Base-by-base conservation (phyloP, 2,888 invertebrate genomes). In the Epinotia bilunana region DNA sequence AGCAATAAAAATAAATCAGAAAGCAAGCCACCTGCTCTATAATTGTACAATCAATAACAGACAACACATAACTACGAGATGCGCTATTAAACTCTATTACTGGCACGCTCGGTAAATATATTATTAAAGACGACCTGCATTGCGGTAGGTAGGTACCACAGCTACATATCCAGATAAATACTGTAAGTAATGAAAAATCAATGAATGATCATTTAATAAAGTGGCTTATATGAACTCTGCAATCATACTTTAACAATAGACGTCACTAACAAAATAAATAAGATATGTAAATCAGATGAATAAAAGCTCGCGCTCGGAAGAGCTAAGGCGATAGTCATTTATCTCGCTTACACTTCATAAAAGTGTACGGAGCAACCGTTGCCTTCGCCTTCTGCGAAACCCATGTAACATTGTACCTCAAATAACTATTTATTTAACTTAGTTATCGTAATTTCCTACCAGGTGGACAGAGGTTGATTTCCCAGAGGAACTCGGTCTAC, bases 41-140 rank as follows among this genome's bases (percentile, higher is more conserved):
- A 71, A 74, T 65, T 74, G 53, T 55, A 65, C 64, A 60, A 64
- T 70, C 74, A 65, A 65, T 74, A 74, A 64, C 69, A 64, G 64
- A 65, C 64, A 64, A 58, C 28, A 49, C 71, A 49, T 63, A 33
- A 16, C 58, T 23, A 62, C 69, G 55, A 60, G 64, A 74, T 70
- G 58, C 23, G 69, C 63, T 70, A 74, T 74, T 74, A 74, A 62
- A 74, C 46, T 74, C 63, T 70, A 69, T 74, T 74, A 64, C 49
- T 6, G 39, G 70, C 58, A 64, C 63, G 74, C 73, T 73, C 28
- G 13, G 55, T 73, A 68, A 62, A 73, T 74, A 74, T 70, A 63
- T 74, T 70, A 74, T 69, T 64, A 58, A 70, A 72, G 62, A 49
- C 20, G 20, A 18, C 20, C 63, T 58, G 43, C 63, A 69, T 33